Evolutionary conservation across 2,797 vertebrate genomes (phyloP).

Genomic region (Okamejei kenojei): DNA sequence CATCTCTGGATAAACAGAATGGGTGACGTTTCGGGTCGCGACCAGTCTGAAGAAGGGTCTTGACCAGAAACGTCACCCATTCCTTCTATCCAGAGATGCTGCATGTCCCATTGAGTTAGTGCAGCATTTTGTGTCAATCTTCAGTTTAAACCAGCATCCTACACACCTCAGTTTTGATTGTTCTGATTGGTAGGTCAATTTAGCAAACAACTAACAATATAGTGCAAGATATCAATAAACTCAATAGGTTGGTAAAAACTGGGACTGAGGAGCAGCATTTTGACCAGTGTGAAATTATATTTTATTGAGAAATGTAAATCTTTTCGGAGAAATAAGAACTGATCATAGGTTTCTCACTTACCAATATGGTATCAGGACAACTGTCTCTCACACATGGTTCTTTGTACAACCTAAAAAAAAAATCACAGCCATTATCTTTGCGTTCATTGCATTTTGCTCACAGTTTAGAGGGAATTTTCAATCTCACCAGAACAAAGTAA

Average conservation of each 20-base stretch:
- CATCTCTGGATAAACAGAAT: no score
- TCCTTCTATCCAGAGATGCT: no score
- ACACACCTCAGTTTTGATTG: not conserved
- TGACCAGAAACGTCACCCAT: no score
- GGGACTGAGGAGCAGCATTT: not conserved
- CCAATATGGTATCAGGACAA: not conserved
- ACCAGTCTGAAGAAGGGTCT: no score
- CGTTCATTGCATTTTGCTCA: not conserved
- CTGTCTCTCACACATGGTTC: not conserved
- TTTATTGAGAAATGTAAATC: not conserved
- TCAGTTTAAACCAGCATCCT: no score
- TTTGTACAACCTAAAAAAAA: not conserved
- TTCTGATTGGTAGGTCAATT: not conserved
- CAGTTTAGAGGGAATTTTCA: slow-evolving; percentile 15
- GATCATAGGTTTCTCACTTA: not conserved
- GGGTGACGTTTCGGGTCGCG: no score
- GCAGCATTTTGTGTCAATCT: no score
- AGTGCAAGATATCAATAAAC: not conserved
- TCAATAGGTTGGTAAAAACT: not conserved
- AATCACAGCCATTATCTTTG: not conserved
- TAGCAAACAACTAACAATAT: no score
- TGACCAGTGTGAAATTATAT: not conserved
- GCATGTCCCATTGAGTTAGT: no score
- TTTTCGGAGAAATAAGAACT: not conserved
- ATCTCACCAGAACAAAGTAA: not conserved